Evolutionary conservation across 2,797 vertebrate genomes (phyloP).

Genomic region (Remorina albescens): DNA sequence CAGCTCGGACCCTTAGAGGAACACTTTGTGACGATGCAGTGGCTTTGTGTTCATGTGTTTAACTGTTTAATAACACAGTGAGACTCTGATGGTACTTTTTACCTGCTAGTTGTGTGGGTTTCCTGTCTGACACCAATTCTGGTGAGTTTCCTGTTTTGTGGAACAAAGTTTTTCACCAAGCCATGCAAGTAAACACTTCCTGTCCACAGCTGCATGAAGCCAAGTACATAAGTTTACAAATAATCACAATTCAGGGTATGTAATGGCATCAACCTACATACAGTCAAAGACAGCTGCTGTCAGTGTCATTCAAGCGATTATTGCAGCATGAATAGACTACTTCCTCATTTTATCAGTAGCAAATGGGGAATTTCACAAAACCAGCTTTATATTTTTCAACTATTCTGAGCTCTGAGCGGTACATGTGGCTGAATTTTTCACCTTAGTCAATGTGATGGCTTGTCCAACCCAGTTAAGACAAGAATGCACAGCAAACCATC

Average conservation of each 20-base stretch:
- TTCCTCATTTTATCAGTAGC: neutral
- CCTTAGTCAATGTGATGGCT: too few relatives aligned
- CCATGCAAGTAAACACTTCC: conserved; percentile 30
- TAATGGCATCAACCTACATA: too few relatives aligned
- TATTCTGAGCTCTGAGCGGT: neutral
- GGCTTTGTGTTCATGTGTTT: conserved; percentile 31
- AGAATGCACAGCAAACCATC: conserved; percentile 5
- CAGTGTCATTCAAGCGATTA: conserved; percentile 13
- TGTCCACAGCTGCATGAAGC: neutral
- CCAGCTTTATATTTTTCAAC: too few relatives aligned
- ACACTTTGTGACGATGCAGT: conserved; percentile 21
- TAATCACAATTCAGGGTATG: neutral
- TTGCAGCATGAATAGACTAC: conserved; percentile 9
- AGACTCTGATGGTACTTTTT: conserved; percentile 34
- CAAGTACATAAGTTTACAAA: neutral
- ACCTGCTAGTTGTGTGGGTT: conserved; percentile 17
- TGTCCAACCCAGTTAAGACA: conserved; percentile 7
- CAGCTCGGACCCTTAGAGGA: conserved; percentile 1
- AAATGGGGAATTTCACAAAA: neutral
- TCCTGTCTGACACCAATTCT: conserved; percentile 41
- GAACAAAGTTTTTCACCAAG: conserved; percentile 24
- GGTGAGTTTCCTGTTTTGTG: conserved; percentile 54
- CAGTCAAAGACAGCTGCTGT: neutral
- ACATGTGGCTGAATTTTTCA: neutral
- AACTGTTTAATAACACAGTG: conserved; percentile 43